Base-by-base conservation (phyloP, 1,140 invertebrate genomes). In the Papilio aristodemus region DNA sequence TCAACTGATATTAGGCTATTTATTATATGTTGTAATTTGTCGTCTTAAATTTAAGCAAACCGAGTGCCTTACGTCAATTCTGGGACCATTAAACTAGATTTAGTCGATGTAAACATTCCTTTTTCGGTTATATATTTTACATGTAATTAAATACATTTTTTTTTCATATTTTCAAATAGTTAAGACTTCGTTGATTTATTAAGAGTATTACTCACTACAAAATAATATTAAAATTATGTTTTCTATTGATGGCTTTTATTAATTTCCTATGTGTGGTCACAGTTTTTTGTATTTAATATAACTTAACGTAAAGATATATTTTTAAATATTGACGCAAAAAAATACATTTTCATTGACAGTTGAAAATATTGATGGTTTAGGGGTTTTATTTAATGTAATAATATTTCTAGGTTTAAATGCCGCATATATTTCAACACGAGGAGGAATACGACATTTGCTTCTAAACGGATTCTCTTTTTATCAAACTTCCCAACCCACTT, bases 131-230 rank as follows among this genome's bases (percentile, higher is more conserved):
- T 83, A 81, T 67, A 36, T 32, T 74, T 73, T 66, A 73, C 67
- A 73, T 72, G 67, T 77, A 75, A 70, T 75, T 71, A 75, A 75
- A 80, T 73, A 46, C 43, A 17, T 19, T 46, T 81, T 70, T n/a
- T 80, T 84, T 86, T 78, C 71, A 85, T 85, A 82, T 81, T 79
- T 82, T 83, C 79, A 78, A 77, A 80, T 84, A 77, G 71, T 66
- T 81, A 82, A 82, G 83, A 81, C 77, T 81, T 84, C 78, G 85
- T 87, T 87, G 84, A 80, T 80, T 85, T 89, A 82, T 85, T 78
- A 82, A 81, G 86, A 89, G 88, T 90, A 90, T 90, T 90, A 89
- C 77, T 82, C 78, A 73, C 74, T 87, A 86, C 78, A 79, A 70
- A 81, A 83, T 77, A 82, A 79, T 75, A 87, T 82, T 88, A 90